phyloP scores from a whole-genome alignment of 2,888 invertebrate genomes.

The Heterodera filipjevi region DNA sequence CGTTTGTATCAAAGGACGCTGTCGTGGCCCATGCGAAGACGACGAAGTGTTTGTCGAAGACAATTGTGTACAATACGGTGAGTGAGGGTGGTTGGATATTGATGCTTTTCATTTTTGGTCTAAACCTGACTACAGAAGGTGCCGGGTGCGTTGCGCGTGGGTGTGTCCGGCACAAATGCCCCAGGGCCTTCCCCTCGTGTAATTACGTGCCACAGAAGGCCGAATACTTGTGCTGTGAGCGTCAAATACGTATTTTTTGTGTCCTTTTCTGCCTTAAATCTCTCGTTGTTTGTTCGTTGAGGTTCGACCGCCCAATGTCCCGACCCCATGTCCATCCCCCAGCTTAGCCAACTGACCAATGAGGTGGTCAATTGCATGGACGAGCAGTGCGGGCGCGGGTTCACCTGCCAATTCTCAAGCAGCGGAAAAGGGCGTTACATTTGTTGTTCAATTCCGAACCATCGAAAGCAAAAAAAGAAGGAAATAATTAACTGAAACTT shows the following conservation, averaged over 20 bases:
- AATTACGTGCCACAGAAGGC: slow-evolving; percentile 40
- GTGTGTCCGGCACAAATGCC: slow-evolving; percentile 34
- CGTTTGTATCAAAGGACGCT: slow-evolving; percentile 38
- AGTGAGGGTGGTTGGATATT: neutral
- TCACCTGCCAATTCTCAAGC: slow-evolving; percentile 34
- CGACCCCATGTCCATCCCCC: slow-evolving; percentile 34
- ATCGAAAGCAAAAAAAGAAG: neutral
- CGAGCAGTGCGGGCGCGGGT: slow-evolving; percentile 30
- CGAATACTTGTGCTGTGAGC: slow-evolving; percentile 41
- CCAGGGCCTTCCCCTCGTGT: slow-evolving; percentile 38
- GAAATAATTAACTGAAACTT: neutral
- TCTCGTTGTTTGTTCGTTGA: neutral
- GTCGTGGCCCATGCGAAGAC: slow-evolving; percentile 38
- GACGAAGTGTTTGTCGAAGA: slow-evolving; percentile 38
- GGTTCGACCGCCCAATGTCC: slow-evolving; percentile 34
- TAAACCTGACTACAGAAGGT: slow-evolving; percentile 31
- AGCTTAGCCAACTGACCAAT: slow-evolving; percentile 33
- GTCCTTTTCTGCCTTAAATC: too few relatives aligned
- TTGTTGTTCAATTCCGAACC: slow-evolving; percentile 29
- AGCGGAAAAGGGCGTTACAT: slow-evolving; percentile 28
- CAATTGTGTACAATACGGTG: slow-evolving; percentile 38
- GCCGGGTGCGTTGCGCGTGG: slow-evolving; percentile 37
- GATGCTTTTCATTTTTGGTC: neutral
- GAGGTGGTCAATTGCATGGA: slow-evolving; percentile 35
- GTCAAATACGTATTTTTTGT: slow-evolving; percentile 31